Evolutionary conservation across 2,888 invertebrate species (phyloP).

Genomic region (Drosophila mimica): DNA sequence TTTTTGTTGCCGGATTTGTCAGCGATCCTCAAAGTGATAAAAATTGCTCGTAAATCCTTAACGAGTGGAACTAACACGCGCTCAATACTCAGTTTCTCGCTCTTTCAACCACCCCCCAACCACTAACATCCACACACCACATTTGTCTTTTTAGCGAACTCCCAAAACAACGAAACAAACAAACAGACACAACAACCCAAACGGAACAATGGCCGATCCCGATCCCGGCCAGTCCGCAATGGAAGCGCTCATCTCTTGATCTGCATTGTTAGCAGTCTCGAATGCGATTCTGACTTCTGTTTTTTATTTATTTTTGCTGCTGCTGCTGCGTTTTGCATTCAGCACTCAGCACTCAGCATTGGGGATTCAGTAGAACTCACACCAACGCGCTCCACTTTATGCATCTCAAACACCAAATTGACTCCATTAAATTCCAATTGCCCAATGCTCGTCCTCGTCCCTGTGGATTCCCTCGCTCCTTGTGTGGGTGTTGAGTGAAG

Average conservation of each 20-base stretch:
- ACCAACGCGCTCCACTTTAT: conserved; percentile 73
- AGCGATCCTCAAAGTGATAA: conserved; percentile 85
- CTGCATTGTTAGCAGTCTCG: conserved; percentile 74
- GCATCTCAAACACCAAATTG: conserved; percentile 78
- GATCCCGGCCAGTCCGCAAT: conserved; percentile 67
- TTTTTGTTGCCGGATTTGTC: conserved; percentile 84
- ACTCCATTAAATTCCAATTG: conserved; percentile 81
- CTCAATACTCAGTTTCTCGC: conserved; percentile 37
- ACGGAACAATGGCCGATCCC: conserved; percentile 77
- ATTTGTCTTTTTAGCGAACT: conserved; percentile 77
- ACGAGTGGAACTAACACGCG: conserved; percentile 83
- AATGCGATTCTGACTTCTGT: conserved; percentile 49
- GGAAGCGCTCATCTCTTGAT: conserved; percentile 78
- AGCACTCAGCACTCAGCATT: conserved; percentile 22
- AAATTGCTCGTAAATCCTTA: conserved; percentile 85
- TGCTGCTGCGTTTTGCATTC: conserved; percentile 15
- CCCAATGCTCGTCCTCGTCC: conserved; percentile 57
- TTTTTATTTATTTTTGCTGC: conserved; percentile 16
- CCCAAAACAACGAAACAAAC: conserved; percentile 46
- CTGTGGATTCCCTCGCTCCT: conserved; percentile 14
- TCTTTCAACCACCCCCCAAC: conserved; percentile 13
- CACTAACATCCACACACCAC: conserved; percentile 58
- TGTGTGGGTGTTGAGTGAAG: conserved; percentile 38
- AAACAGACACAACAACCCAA: conserved; percentile 41
- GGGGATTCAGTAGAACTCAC: conserved; percentile 56